Base-by-base conservation (phyloP, 2,888 invertebrate species). In the Lasioglossum zephyrum region DNA sequence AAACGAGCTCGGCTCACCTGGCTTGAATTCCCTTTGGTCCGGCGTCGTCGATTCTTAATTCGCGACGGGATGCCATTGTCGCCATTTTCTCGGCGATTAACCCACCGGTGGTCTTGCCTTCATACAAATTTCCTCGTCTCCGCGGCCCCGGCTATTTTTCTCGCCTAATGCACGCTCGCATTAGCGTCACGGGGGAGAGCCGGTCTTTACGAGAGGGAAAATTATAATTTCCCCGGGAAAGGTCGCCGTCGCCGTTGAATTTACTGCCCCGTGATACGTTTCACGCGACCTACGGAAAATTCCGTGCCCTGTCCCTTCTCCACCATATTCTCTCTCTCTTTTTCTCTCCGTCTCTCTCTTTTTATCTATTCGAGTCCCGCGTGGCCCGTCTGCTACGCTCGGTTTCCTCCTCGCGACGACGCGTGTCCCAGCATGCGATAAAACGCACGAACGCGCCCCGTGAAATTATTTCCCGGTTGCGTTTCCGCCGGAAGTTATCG, bases 191-290 rank as follows among this genome's bases (percentile, higher is more conserved):
- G 74, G 77, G 79, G 22, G 74, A 77, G 79, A 82, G 88, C 84
- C 89, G 86, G 90, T 87, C 89, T 92, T 92, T 87, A 89, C 88
- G 87, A 88, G 87, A 89, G 86, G 88, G 89, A 91, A 90, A 93
- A 93, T 93, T 91, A 92, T 92, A 93, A 92, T 93, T 93, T 92
- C 89, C 90, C 87, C 88, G 81, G 88, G 90, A 90, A 90, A 92
- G 91, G 89, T 91, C 88, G 82, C 76, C 73, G 66, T 36, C 36
- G 66, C 18, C 82, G 87, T 79, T 88, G 82, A 90, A 92, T 91
- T 93, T 92, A 92, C 89, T 84, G 89, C 82, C 81, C 76, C 81
- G 88, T 75, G 89, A 92, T 92, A 91, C 86, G 87, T 85, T 82
- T 81, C 82, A 72, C 73, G 69, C 69, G 72, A 69, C 74, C 74